Base-by-base conservation (phyloP, 2,888 invertebrate genomes). In the Griposia aprilina region DNA sequence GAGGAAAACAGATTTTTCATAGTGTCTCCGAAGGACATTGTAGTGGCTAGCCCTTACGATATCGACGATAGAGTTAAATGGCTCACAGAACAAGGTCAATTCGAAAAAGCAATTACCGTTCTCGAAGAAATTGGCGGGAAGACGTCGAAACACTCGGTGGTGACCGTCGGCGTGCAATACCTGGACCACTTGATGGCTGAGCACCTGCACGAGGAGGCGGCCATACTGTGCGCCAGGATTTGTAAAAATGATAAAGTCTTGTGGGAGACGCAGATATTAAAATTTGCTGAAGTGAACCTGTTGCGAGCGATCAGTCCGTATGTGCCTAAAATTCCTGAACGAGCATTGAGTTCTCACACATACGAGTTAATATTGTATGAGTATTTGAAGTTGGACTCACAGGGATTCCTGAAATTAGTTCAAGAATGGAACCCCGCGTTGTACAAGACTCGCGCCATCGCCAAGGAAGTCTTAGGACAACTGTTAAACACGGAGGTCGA, bases 301-400 rank as follows among this genome's bases (percentile, higher is more conserved):
- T 95, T 99, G 36, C 97, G 98, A 90, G 97, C 98, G 17, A 97
- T 98, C 41, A 98, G 98, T 91, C 97, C 98, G 0, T 99, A 98
- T 93, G 97, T 99, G 80, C 99, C 99, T 1, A 97, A 98, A 85
- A 97, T 97, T 0, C 95, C 97, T 13, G 98, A 98, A 74, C 98
- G 98, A 76, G 97, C 98, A 79, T 96, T 99, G 71, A 98, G 98
- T 93, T 98, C 98, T 0, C 98, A 98, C 74, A 98, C 99, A 84
- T 99, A 99, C 93, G 99, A 99, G 95, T 98, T 99, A 97, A 99
- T 99, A 81, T 97, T 99, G 45, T 99, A 98, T 92, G 99, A 99
- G 94, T 99, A 98, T 94, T 97, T 99, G 1, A 98, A 98, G 93
- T 97, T 98, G 73, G 99, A 99, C 93, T 97, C 98, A 8, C 93